These are phyloP conservation scores for Protodeltote pygarga DNA, from an alignment of 2,888 invertebrate species.

Conservation along the genomic window DNA sequence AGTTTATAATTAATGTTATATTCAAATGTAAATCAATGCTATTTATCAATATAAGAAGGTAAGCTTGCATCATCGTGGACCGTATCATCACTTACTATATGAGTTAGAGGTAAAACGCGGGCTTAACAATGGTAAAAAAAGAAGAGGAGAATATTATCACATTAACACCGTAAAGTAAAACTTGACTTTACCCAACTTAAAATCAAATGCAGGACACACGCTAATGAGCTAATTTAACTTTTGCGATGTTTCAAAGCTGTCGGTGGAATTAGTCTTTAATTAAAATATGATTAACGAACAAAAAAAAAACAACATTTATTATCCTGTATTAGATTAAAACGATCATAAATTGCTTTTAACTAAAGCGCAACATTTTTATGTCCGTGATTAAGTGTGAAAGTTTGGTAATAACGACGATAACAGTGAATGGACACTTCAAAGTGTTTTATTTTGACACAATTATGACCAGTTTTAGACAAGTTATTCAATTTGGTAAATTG, in stretches of 20 bases:
- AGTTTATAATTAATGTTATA: too few relatives aligned
- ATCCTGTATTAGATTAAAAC: conserved; percentile 44
- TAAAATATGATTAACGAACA: conserved; percentile 16
- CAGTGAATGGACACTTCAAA: conserved; percentile 29
- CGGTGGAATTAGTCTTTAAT: conserved; percentile 11
- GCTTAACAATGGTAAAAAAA: too few relatives aligned
- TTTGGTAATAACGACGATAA: conserved; percentile 39
- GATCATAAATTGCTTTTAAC: conserved; percentile 47
- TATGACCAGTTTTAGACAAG: conserved; percentile 20
- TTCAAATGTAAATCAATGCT: too few relatives aligned
- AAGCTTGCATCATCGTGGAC: too few relatives aligned
- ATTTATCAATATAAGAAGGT: too few relatives aligned
- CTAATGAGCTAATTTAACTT: neutral
- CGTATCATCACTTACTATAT: too few relatives aligned
- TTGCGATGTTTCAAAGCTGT: conserved; percentile 13
- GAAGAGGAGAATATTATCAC: too few relatives aligned
- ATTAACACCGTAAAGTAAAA: too few relatives aligned
- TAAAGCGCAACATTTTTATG: conserved; percentile 42
- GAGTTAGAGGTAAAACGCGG: too few relatives aligned
- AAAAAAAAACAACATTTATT: conserved; percentile 38
- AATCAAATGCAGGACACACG: neutral
- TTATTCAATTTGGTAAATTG: conserved; percentile 39
- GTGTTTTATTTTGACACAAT: conserved; percentile 46
- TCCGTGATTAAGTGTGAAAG: conserved; percentile 43
- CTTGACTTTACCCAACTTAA: too few relatives aligned